Evolutionary conservation across 1,140 invertebrate species (phyloP).

Genomic region (Piezodorus guildinii): DNA sequence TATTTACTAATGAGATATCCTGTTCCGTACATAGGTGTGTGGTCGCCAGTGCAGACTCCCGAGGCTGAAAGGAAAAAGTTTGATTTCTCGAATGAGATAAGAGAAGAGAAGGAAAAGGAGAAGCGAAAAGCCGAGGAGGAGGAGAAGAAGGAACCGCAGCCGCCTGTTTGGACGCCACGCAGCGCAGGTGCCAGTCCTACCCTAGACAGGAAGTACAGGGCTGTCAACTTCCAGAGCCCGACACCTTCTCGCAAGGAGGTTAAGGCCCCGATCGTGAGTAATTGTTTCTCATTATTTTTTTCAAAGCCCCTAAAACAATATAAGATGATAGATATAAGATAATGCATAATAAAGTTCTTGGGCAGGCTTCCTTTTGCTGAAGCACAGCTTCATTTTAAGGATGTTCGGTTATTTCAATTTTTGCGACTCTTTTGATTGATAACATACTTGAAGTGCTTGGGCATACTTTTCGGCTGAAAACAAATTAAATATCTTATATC

Average conservation of each 20-base stretch:
- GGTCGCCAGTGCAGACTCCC: conserved; percentile 35
- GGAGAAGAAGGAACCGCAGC: conserved; percentile 35
- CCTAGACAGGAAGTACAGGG: conserved; percentile 55
- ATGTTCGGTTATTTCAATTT: background rate
- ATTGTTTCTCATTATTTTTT: background rate
- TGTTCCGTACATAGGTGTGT: conserved; percentile 32
- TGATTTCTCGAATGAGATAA: conserved; percentile 20
- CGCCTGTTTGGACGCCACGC: conserved; percentile 61
- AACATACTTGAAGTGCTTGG: too few relatives aligned
- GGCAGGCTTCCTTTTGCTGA: too few relatives aligned
- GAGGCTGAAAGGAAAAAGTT: conserved; percentile 27
- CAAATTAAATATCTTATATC: too few relatives aligned
- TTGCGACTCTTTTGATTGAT: too few relatives aligned
- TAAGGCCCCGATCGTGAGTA: conserved; percentile 3
- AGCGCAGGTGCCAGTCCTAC: conserved; percentile 50
- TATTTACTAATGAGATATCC: too few relatives aligned
- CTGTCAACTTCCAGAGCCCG: conserved; percentile 63
- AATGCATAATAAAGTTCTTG: too few relatives aligned
- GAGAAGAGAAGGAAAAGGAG: conserved; percentile 18
- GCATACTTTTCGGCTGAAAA: too few relatives aligned
- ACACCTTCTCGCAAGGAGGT: conserved; percentile 42
- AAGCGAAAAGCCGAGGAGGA: conserved; percentile 18
- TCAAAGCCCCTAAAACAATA: too few relatives aligned
- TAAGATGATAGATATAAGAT: too few relatives aligned
- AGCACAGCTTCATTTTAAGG: too few relatives aligned